A percentile compares a stretch with the other conserved stretches of the same genome.
Evolutionary conservation across 2,113 vertebrate genomes (phyloP).

Genomic region (Thymallus thymallus): DNA sequence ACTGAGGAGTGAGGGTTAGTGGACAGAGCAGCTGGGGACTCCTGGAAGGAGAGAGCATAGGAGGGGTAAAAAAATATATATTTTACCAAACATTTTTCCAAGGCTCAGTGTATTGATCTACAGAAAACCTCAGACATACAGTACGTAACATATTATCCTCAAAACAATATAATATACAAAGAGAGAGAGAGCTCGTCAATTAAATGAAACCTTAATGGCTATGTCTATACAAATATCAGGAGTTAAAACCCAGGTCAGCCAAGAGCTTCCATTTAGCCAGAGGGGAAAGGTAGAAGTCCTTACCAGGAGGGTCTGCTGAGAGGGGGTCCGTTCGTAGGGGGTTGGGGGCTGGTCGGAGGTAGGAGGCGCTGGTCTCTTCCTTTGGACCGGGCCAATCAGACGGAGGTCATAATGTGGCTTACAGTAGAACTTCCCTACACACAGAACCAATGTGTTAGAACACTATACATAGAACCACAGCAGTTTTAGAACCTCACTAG

Average conservation of each 20-base stretch:
- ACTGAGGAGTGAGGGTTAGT: conserved; percentile 18
- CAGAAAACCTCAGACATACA: no score
- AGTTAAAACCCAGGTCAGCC: no score
- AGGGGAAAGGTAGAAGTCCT: conserved; percentile 9
- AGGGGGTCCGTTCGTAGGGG: conserved; percentile 69
- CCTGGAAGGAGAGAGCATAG: not conserved
- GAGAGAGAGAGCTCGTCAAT: no score
- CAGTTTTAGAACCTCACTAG: not conserved
- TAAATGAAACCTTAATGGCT: no score
- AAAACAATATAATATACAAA: no score
- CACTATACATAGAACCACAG: not conserved
- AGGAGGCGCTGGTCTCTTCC: conserved; percentile 78
- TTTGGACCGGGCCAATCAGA: conserved; percentile 70
- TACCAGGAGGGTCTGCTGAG: conserved; percentile 24
- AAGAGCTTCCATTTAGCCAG: no score
- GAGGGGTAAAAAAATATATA: no score
- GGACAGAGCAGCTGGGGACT: conserved; percentile 19
- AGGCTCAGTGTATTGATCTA: no score
- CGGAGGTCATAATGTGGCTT: conserved; percentile 83
- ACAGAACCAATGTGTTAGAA: not conserved
- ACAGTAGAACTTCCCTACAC: conserved; percentile 91
- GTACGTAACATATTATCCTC: no score
- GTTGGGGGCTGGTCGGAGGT: conserved; percentile 31
- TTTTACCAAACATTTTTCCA: no score
- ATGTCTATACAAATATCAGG: no score